These are phyloP conservation scores for Dunckerocampus dactyliophorus DNA, from an alignment of 2,113 vertebrate species.

Conservation along the genomic window DNA sequence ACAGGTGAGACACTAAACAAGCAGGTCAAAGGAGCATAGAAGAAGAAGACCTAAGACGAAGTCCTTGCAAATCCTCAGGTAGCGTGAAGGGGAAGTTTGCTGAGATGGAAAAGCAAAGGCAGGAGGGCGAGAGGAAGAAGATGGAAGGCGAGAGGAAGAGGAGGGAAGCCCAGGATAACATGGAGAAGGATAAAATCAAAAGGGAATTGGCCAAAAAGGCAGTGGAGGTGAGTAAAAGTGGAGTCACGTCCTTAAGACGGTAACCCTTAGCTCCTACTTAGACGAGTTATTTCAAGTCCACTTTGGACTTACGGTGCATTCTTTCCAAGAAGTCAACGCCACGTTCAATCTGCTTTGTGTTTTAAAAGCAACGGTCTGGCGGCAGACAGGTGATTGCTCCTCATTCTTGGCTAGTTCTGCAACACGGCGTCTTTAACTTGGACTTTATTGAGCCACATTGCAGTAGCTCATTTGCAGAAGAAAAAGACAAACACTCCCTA, in stretches of 20 bases:
- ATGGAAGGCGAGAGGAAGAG: conserved; percentile 88
- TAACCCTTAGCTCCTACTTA: conserved; percentile 56
- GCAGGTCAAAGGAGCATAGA: not conserved
- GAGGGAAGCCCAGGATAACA: conserved; percentile 84
- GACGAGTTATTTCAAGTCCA: conserved; percentile 54
- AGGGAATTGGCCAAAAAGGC: conserved; percentile 91
- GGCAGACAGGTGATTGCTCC: conserved; percentile 32
- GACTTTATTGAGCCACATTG: too few species aligned
- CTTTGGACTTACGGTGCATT: too few species aligned
- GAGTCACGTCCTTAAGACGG: conserved; percentile 27
- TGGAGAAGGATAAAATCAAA: conserved; percentile 94
- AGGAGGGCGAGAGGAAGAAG: conserved; percentile 87
- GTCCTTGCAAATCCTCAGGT: conserved; percentile 69
- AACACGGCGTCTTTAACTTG: too few species aligned
- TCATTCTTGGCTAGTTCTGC: conserved; percentile 3
- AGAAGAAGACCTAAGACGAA: not conserved
- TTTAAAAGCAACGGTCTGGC: conserved; percentile 6
- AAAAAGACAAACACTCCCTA: too few species aligned
- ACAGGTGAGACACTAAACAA: conserved; percentile 78
- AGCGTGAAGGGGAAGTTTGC: conserved; percentile 97
- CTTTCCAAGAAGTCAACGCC: too few species aligned
- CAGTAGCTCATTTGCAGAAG: too few species aligned
- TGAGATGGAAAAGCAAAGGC: conserved; percentile 95
- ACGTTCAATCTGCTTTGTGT: not conserved
- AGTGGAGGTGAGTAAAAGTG: conserved; percentile 82